These are phyloP conservation scores for Thunnus thynnus DNA, from an alignment of 2,113 vertebrate genomes.

Conservation along the genomic window DNA sequence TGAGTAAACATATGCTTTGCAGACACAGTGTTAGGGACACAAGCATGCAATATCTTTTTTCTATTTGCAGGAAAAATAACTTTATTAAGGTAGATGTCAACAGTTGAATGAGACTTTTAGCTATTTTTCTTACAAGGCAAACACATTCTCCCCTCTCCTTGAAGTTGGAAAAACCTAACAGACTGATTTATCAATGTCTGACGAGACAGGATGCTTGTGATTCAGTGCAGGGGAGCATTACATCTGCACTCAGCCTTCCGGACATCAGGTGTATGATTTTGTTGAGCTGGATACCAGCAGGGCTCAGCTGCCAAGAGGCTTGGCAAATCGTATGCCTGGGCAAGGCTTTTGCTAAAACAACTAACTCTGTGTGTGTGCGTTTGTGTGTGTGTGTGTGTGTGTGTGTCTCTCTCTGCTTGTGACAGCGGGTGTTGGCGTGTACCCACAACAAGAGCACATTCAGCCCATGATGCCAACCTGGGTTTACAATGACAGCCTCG, in stretches of 20 bases:
- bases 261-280: slow-evolving; percentile 61
- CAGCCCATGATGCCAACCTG: slow-evolving; percentile 94
- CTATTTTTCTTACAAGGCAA: slow-evolving; percentile 26
- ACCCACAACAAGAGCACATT: slow-evolving; percentile 92
- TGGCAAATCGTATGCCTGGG: slow-evolving; percentile 52
- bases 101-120: slow-evolving; percentile 23
- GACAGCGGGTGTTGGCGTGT: slow-evolving; percentile 91
- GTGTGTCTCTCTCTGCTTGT: slow-evolving; percentile 43
- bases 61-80: slow-evolving; percentile 8
- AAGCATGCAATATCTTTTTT: not conserved
- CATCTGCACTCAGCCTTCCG: slow-evolving; percentile 49
- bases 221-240: slow-evolving; percentile 63
- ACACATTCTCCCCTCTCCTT: slow-evolving; percentile 14
- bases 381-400: slow-evolving; percentile 44
- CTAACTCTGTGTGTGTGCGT: slow-evolving; percentile 56
- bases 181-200: slow-evolving; percentile 62
- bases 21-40: slow-evolving; percentile 2
- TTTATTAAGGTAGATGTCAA: slow-evolving; percentile 22
- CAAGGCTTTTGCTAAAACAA: slow-evolving; percentile 27
- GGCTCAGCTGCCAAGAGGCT: slow-evolving; percentile 64
- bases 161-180: slow-evolving; percentile 48
- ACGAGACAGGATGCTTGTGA: slow-evolving; percentile 51
- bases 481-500: slow-evolving; percentile 95
- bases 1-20: slow-evolving; percentile 41
- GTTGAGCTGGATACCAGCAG: slow-evolving; percentile 49